Percentiles rank a stretch among this genome's conserved stretches.
These are phyloP conservation scores for Lindbergichthys nudifrons DNA, from an alignment of 2,797 vertebrate genomes.

Conservation along the genomic window DNA sequence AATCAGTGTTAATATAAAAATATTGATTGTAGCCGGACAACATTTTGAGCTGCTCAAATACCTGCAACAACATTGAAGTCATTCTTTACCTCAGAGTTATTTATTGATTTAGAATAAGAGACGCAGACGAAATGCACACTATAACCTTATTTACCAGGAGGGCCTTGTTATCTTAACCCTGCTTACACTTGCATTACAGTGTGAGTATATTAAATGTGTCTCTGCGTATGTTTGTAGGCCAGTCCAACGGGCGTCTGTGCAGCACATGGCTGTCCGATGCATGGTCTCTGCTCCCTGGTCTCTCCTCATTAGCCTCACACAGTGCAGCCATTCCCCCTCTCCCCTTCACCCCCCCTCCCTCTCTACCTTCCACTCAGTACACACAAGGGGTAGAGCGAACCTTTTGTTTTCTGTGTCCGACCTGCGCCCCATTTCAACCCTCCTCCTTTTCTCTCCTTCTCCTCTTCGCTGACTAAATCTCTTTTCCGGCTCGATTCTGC, in stretches of 20 bases:
- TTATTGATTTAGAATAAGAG: conserved; percentile 19
- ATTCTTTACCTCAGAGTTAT: conserved; percentile 2
- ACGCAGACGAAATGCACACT: background rate
- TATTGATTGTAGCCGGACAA: background rate
- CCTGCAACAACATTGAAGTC: background rate
- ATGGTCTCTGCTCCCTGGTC: conserved; percentile 77
- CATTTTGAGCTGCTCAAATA: background rate
- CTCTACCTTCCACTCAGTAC: conserved; percentile 55
- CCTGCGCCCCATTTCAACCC: conserved; percentile 59
- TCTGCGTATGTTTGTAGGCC: conserved; percentile 35
- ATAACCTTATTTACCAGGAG: conserved; percentile 8
- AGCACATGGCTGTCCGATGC: conserved; percentile 81
- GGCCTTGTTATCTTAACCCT: conserved; percentile 10
- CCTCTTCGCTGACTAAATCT: conserved; percentile 82
- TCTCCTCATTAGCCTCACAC: conserved; percentile 83
- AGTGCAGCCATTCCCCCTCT: conserved; percentile 64
- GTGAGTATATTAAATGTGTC: background rate
- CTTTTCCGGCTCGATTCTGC: conserved; percentile 87
- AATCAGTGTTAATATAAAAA: background rate
- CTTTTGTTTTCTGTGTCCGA: conserved; percentile 83
- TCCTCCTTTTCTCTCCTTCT: conserved; percentile 75
- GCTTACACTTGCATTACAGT: conserved; percentile 3
- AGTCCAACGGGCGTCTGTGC: conserved; percentile 68
- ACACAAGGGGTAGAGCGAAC: conserved; percentile 73
- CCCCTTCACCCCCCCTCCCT: conserved; percentile 24